Evolutionary conservation across 2,797 vertebrate genomes (phyloP).

Genomic region (Pangasius krempfi): DNA sequence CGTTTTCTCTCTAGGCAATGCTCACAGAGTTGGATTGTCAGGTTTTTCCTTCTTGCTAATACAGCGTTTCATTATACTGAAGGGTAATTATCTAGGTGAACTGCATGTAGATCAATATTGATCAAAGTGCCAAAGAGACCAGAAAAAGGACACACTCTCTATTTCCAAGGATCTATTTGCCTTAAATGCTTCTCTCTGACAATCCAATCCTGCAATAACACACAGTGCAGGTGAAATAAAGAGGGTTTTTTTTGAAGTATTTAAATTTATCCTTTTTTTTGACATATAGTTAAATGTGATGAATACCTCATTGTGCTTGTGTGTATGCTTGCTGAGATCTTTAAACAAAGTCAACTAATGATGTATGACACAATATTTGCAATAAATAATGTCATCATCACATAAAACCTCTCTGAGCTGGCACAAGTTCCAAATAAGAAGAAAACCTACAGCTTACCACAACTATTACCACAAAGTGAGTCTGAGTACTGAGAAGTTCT

Average conservation of each 20-base stretch:
- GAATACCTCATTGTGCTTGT: not conserved
- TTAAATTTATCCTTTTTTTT: not conserved
- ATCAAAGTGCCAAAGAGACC: conserved; percentile 62
- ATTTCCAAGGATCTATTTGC: conserved; percentile 30
- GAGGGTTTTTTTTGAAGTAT: not conserved
- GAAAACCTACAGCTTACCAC: too few relatives aligned
- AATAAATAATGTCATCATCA: not conserved
- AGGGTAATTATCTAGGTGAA: conserved; percentile 70
- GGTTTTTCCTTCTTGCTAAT: conserved; percentile 51
- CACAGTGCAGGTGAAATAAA: not conserved
- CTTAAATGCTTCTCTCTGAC: conserved; percentile 12
- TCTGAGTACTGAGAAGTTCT: not conserved
- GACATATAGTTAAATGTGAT: not conserved
- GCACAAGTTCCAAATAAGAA: not conserved
- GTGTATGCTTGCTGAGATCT: not conserved
- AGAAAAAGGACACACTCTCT: conserved; percentile 3
- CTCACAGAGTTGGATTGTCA: not conserved
- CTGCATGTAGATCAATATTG: conserved; percentile 70
- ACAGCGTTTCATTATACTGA: conserved; percentile 73
- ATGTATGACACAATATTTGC: too few relatives aligned
- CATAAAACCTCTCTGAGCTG: not conserved
- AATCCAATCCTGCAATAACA: not conserved
- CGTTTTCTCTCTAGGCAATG: not conserved
- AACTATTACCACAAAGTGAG: not conserved
- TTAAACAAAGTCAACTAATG: too few relatives aligned